Percentiles rank a stretch among this genome's conserved stretches.
Conservation (phyloP, 2,888 invertebrate species). For the Allolobophora icterica region DNA sequence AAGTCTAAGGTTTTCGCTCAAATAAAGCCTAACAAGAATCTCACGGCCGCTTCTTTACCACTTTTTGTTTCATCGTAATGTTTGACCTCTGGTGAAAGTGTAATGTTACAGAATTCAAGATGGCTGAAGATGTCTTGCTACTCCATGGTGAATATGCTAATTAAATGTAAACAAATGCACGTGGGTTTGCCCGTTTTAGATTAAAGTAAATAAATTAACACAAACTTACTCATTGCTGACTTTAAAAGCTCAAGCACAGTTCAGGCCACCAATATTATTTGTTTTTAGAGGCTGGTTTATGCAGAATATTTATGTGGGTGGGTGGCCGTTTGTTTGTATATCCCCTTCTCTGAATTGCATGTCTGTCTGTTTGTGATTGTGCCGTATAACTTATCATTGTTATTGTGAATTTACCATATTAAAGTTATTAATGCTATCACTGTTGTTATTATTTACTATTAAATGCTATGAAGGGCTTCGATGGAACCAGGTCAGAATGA, state of each 20-base stretch:
- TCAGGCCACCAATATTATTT: no score
- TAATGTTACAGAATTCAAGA: background rate
- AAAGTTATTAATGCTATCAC: background rate
- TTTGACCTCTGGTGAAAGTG: conserved; percentile 1
- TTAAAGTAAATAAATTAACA: background rate
- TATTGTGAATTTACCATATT: background rate
- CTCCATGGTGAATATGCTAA: conserved; percentile 12
- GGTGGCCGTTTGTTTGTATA: no score
- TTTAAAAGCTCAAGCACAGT: background rate
- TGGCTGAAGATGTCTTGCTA: background rate
- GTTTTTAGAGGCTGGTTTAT: background rate
- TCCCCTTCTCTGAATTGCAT: background rate
- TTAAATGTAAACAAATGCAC: conserved; percentile 5
- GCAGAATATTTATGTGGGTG: background rate
- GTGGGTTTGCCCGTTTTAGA: background rate
- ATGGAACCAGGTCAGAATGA: conserved; percentile 11
- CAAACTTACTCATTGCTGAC: background rate
- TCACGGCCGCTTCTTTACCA: background rate
- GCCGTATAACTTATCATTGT: background rate
- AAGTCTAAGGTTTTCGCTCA: background rate
- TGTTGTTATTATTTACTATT: background rate
- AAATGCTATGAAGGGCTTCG: background rate
- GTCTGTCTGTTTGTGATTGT: background rate
- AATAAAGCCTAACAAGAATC: background rate
- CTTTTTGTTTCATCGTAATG: background rate